Conservation (phyloP, 2,888 invertebrate genomes). For the Microctonus hyperodae region DNA sequence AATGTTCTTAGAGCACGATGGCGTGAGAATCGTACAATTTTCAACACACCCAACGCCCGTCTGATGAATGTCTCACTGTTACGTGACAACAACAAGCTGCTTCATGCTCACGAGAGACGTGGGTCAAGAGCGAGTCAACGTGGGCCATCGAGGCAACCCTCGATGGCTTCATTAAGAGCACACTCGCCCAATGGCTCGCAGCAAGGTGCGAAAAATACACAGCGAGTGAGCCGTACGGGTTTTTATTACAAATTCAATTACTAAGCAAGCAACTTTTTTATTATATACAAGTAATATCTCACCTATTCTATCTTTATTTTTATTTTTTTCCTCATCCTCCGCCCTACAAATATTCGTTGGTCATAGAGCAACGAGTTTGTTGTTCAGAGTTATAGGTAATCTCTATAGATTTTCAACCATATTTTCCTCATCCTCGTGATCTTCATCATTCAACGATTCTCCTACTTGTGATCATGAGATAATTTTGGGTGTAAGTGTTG, state of each 20-base stretch:
- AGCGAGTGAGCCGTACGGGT: slow-evolving; percentile 62
- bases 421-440: slow-evolving; percentile 20
- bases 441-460: slow-evolving; percentile 15
- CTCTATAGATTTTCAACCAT: slow-evolving; percentile 8
- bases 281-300: slow-evolving; percentile 36
- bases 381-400: slow-evolving; percentile 22
- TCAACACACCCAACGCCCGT: slow-evolving; percentile 92
- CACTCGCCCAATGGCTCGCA: slow-evolving; percentile 74
- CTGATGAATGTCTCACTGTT: slow-evolving; percentile 90
- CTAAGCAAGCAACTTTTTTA: slow-evolving; percentile 60
- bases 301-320: slow-evolving; percentile 35
- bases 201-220: slow-evolving; percentile 68
- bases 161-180: slow-evolving; percentile 83
- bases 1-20: slow-evolving; percentile 80
- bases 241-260: slow-evolving; percentile 59
- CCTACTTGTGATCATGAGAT: slow-evolving; percentile 9
- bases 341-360: slow-evolving; percentile 7
- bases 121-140: slow-evolving; percentile 82
- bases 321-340: slow-evolving; percentile 32
- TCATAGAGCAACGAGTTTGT: slow-evolving; percentile 23
- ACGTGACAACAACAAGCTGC: slow-evolving; percentile 80
- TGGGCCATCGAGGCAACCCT: slow-evolving; percentile 84
- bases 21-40: slow-evolving; percentile 90
- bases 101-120: slow-evolving; percentile 79
- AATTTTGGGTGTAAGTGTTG: slow-evolving; percentile 21